These are phyloP conservation scores for Pangasius macronema DNA, from an alignment of 2,797 vertebrate genomes.

Conservation along the genomic window DNA sequence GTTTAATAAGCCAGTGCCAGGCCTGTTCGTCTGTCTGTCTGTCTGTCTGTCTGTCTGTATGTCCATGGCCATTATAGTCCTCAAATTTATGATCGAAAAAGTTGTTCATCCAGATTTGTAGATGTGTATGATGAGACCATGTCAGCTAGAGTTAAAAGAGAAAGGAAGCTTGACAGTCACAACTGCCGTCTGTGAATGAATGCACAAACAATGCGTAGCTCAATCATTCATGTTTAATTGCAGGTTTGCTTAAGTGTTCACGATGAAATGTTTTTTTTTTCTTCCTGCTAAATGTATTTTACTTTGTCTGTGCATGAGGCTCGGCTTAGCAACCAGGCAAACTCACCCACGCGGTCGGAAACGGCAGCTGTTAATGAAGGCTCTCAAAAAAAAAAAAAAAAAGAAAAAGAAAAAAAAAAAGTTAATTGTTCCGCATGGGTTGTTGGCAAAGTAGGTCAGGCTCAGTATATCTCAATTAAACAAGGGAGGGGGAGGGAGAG, in stretches of 20 bases:
- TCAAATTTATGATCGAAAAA: no score
- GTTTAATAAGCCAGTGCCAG: neutral
- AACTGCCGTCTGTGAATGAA: conserved; percentile 59
- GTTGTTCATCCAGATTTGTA: neutral
- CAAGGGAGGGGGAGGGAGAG: conserved; percentile 38
- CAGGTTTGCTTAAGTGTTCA: conserved; percentile 58
- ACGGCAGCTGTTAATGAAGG: conserved; percentile 63
- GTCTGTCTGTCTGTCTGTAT: neutral
- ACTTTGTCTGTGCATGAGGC: conserved; percentile 49
- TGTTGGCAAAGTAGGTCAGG: conserved; percentile 73
- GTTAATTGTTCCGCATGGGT: conserved; percentile 72
- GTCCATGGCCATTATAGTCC: neutral
- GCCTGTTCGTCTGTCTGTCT: neutral
- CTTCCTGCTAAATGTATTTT: conserved; percentile 43
- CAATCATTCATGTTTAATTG: conserved; percentile 71
- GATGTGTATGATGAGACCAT: conserved; percentile 40
- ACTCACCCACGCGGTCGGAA: conserved; percentile 43
- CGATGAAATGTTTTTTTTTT: conserved; percentile 58
- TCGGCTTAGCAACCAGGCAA: neutral
- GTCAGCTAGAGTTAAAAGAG: conserved; percentile 2
- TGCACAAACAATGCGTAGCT: conserved; percentile 66
- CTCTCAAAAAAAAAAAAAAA: conserved; percentile 46
- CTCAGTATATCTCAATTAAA: conserved; percentile 70
- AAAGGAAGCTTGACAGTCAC: conserved; percentile 23
- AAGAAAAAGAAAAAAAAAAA: conserved; percentile 50